These are phyloP conservation scores for Drosophila crucigera DNA, from an alignment of 2,888 invertebrate genomes.

Conservation along the genomic window DNA sequence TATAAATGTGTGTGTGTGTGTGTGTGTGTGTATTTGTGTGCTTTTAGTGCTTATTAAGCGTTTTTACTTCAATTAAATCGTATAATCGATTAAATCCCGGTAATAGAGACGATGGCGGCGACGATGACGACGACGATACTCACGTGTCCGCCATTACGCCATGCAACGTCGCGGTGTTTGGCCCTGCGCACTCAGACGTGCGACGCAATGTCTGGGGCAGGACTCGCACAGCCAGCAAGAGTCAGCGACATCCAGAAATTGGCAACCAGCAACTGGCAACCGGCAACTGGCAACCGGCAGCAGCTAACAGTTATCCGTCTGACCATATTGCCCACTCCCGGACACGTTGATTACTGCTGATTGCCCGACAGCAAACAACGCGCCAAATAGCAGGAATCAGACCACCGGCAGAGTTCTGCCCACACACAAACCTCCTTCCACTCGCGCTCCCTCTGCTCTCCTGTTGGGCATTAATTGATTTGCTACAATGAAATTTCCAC, in stretches of 20 bases:
- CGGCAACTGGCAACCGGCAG: slow-evolving; percentile 5
- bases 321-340: slow-evolving; percentile 34
- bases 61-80: slow-evolving; percentile 80
- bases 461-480: slow-evolving; percentile 72
- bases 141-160: slow-evolving; percentile 30
- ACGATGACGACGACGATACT: slow-evolving; percentile 22
- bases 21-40: slow-evolving; percentile 20
- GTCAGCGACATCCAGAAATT: slow-evolving; percentile 3
- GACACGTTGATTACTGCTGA: slow-evolving; percentile 73
- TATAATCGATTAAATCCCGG: slow-evolving; percentile 74
- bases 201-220: slow-evolving; percentile 69
- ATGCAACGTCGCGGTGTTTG: slow-evolving; percentile 18
- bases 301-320: slow-evolving; percentile 45
- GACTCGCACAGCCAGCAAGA: slow-evolving; percentile 32
- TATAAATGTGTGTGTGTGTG: not conserved
- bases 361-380: slow-evolving; percentile 73
- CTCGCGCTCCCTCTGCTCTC: not conserved
- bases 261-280: slow-evolving; percentile 4
- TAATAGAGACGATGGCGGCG: slow-evolving; percentile 34
- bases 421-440: not conserved
- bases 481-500: slow-evolving; percentile 77
- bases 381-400: slow-evolving; percentile 73
- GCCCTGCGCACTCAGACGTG: slow-evolving; percentile 66
- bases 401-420: slow-evolving; percentile 32
- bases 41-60: slow-evolving; percentile 78